A percentile compares a stretch with the other conserved stretches of the same genome.
phyloP scores from a whole-genome alignment of 2,888 invertebrate genomes.

The Electrophaes corylata region DNA sequence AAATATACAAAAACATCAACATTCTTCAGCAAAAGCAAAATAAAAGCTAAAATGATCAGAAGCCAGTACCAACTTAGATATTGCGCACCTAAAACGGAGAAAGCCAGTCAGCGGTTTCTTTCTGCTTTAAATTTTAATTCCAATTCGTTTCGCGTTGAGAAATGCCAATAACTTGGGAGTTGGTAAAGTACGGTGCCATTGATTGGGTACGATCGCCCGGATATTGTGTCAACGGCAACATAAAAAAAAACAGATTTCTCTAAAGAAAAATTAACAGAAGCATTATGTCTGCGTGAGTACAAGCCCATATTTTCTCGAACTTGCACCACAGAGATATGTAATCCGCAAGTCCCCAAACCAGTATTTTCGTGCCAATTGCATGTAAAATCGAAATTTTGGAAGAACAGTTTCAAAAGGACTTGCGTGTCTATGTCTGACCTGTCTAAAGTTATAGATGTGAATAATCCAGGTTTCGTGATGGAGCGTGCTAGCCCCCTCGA shows the following conservation, averaged over 20 bases:
- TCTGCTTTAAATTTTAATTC: conserved; percentile 3
- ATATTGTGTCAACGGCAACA: conserved; percentile 14
- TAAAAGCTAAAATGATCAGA: neutral
- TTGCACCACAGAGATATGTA: conserved; percentile 1
- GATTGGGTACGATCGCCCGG: conserved; percentile 15
- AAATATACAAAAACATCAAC: neutral
- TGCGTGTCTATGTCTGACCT: conserved; percentile 34
- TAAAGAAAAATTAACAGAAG: conserved; percentile 4
- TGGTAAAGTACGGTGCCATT: conserved; percentile 9
- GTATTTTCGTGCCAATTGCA: conserved; percentile 9
- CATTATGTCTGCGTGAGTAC: conserved; percentile 1
- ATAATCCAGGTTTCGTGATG: conserved; percentile 28
- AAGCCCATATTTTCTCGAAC: neutral
- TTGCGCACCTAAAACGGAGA: neutral
- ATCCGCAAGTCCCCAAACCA: conserved; percentile 19
- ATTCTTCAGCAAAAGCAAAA: neutral
- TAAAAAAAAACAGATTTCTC: conserved; percentile 4
- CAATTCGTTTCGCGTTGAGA: conserved; percentile 3
- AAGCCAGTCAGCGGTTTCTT: neutral
- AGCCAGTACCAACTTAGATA: neutral
- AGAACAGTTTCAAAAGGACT: conserved; percentile 26
- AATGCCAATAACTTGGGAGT: conserved; percentile 3
- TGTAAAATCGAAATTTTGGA: neutral
- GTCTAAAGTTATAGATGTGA: conserved; percentile 26
- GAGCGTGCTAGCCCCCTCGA: conserved; percentile 25